Evolutionary conservation across 2,888 invertebrate genomes (phyloP).

Genomic region (Tipula helvola): DNA sequence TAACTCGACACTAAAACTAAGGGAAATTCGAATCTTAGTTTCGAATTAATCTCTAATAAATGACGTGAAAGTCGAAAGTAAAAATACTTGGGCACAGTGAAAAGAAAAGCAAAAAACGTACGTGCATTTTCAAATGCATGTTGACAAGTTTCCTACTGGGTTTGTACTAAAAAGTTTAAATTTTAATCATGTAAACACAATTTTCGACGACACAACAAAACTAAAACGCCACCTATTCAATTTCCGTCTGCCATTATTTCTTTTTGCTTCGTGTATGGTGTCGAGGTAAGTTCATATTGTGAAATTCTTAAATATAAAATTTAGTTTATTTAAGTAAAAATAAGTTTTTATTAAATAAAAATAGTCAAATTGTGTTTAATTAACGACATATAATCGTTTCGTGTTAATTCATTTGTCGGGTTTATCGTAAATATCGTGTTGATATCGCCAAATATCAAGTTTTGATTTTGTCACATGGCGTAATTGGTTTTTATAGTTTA

Average conservation of each 20-base stretch:
- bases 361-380: not conserved
- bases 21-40: too few relatives aligned
- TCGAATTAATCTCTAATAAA: too few relatives aligned
- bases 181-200: not conserved
- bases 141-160: too few relatives aligned
- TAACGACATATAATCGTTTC: not conserved
- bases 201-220: not conserved
- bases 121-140: too few relatives aligned
- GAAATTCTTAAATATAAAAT: not conserved
- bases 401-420: not conserved
- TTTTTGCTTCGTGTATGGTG: slow-evolving; percentile 11
- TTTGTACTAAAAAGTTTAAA: too few relatives aligned
- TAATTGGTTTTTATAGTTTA: not conserved
- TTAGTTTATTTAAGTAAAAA: not conserved
- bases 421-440: not conserved
- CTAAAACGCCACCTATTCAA: not conserved
- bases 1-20: too few relatives aligned
- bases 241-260: slow-evolving; percentile 10
- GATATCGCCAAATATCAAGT: not conserved
- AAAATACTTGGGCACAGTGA: too few relatives aligned
- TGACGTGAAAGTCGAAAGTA: too few relatives aligned
- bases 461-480: not conserved
- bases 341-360: not conserved
- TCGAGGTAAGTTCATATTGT: slow-evolving; percentile 5
- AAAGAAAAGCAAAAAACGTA: too few relatives aligned